Conservation (phyloP, 1,140 invertebrate species). For the Diorhabda carinulata region DNA sequence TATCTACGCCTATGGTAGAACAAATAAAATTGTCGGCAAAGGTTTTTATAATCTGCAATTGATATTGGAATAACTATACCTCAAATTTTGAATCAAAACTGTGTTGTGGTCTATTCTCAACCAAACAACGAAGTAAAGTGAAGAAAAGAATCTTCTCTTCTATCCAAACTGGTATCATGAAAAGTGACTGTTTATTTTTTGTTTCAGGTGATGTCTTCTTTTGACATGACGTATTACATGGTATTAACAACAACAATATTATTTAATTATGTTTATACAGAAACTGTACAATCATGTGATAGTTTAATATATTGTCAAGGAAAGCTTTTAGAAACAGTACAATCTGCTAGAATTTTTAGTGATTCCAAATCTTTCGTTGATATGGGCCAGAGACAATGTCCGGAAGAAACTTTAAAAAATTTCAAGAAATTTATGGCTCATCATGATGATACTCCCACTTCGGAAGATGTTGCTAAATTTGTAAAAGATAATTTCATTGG, state of each 20-base stretch:
- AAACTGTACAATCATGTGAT: constrained; percentile 44
- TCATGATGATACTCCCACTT: constrained; percentile 54
- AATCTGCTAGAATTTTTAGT: constrained; percentile 65
- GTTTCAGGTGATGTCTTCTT: background rate
- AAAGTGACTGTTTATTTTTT: background rate
- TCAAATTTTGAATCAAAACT: no score
- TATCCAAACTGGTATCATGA: no score
- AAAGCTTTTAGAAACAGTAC: constrained; percentile 68
- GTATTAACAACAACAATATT: background rate
- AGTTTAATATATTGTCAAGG: constrained; percentile 74
- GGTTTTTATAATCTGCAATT: no score
- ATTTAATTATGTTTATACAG: constrained; percentile 2
- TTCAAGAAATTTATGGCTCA: constrained; percentile 63
- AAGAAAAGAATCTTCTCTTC: no score
- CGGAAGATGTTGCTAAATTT: constrained; percentile 56
- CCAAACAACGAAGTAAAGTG: no score
- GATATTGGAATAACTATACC: no score
- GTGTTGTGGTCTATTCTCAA: no score
- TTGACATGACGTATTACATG: background rate
- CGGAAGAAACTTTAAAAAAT: constrained; percentile 57
- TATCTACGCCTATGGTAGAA: no score
- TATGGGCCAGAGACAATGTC: constrained; percentile 64
- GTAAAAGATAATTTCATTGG: constrained; percentile 52
- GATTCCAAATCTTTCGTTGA: constrained; percentile 92
- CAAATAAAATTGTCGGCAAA: no score